These are phyloP conservation scores for Anabas testudineus DNA, from an alignment of 2,797 vertebrate genomes.

Conservation along the genomic window DNA sequence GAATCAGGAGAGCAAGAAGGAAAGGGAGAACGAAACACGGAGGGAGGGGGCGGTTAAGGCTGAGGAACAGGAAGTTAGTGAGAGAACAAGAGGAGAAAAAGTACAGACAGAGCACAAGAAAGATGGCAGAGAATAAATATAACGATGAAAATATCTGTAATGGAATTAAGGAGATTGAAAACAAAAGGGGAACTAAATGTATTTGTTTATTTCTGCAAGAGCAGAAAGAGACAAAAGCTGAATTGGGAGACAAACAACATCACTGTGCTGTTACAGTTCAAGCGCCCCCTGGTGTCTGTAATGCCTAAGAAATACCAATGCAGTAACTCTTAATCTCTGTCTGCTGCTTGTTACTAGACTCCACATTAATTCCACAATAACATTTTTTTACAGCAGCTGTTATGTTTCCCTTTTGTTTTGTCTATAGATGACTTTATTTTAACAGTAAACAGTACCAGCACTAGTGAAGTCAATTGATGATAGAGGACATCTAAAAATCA, in stretches of 20 bases:
- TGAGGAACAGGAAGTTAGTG: conserved; percentile 55
- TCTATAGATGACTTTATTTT: conserved; percentile 27
- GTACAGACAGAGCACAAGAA: conserved; percentile 19
- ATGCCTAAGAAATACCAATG: conserved; percentile 12
- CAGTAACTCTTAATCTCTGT: conserved; percentile 16
- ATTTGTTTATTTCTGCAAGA: no score
- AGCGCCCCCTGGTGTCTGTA: conserved; percentile 79
- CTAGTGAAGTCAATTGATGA: neutral
- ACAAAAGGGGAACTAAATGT: conserved; percentile 20
- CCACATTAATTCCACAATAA: conserved; percentile 50
- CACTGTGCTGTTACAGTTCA: conserved; percentile 35
- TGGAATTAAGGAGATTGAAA: conserved; percentile 38
- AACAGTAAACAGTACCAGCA: neutral
- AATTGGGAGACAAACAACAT: neutral
- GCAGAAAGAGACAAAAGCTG: conserved; percentile 10
- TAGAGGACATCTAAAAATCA: neutral
- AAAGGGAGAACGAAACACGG: conserved; percentile 42
- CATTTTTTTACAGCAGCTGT: conserved; percentile 48
- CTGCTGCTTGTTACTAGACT: conserved; percentile 22
- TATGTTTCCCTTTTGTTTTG: conserved; percentile 34
- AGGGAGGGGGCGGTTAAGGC: conserved; percentile 43
- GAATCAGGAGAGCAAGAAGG: conserved; percentile 57
- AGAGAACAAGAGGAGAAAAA: conserved; percentile 35
- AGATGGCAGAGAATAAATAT: conserved; percentile 24
- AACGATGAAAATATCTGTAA: neutral